These are phyloP conservation scores for Drosophila novamexicana DNA, from an alignment of 1,140 invertebrate genomes.

Conservation along the genomic window DNA sequence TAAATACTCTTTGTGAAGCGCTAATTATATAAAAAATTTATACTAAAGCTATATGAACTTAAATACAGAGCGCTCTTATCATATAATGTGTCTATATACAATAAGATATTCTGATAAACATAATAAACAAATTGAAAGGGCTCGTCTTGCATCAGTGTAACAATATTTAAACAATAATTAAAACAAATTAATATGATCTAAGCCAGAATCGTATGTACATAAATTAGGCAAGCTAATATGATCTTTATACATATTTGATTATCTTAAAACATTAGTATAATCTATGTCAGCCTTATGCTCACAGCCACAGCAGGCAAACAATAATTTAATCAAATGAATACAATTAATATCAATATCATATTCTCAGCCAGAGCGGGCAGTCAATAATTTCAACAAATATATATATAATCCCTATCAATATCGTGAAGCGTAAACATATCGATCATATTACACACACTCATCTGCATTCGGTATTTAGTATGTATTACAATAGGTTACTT, in stretches of 20 bases:
- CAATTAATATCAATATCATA: background rate
- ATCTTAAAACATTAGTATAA: no score
- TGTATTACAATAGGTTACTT: background rate
- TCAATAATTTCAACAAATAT: background rate
- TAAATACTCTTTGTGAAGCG: constrained; percentile 9
- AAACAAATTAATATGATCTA: background rate
- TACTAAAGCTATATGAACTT: background rate
- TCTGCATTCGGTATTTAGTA: background rate
- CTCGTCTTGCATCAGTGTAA: no score
- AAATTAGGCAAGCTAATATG: no score
- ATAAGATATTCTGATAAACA: background rate
- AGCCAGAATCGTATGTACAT: no score
- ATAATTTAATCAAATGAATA: background rate
- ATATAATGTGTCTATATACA: background rate
- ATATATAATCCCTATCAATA: constrained; percentile 3
- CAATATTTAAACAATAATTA: no score
- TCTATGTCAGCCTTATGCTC: no score
- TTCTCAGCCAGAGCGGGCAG: background rate
- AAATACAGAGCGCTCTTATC: background rate
- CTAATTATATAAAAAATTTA: background rate
- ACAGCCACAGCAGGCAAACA: no score
- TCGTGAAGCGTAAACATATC: background rate
- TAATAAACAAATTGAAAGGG: background rate
- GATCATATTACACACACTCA: constrained; percentile 1
- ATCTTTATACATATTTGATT: no score